These are phyloP conservation scores for Benthosema pterotum DNA, from an alignment of 2,797 vertebrate species.

Conservation along the genomic window DNA sequence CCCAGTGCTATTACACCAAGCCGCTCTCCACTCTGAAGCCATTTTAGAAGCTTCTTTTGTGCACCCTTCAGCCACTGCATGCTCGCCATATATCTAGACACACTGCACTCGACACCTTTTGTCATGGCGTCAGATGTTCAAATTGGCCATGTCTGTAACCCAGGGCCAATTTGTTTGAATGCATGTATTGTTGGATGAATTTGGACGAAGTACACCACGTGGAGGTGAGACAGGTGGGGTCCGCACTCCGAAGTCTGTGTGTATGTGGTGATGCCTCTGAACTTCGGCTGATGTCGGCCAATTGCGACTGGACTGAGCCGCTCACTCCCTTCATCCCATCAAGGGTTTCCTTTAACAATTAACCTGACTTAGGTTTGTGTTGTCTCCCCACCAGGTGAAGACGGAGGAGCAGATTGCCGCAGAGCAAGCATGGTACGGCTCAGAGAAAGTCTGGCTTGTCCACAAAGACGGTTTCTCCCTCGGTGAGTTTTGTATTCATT, in stretches of 20 bases:
- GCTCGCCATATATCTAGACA: slow-evolving; percentile 13
- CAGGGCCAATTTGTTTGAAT: too few species aligned
- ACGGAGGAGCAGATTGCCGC: slow-evolving; percentile 94
- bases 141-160: too few species aligned
- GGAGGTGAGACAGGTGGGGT: too few species aligned
- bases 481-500: slow-evolving; percentile 79
- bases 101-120: slow-evolving; percentile 13
- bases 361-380: slow-evolving; percentile 9
- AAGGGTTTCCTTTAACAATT: slow-evolving; percentile 4
- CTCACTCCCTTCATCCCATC: not conserved
- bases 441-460: slow-evolving; percentile 96
- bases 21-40: not conserved
- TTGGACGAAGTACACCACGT: too few species aligned
- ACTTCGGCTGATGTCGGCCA: too few species aligned
- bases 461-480: slow-evolving; percentile 96
- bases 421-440: slow-evolving; percentile 95
- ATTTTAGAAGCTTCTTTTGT: not conserved
- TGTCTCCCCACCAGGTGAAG: slow-evolving; percentile 84
- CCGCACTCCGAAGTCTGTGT: too few species aligned
- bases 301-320: not conserved
- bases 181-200: too few species aligned
- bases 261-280: too few species aligned
- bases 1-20: not conserved
- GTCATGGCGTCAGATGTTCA: too few species aligned
- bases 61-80: slow-evolving; percentile 42